Percentiles rank a stretch among this genome's conserved stretches.
These are phyloP conservation scores for Cetoscarus ocellatus DNA, from an alignment of 2,797 vertebrate species.

Conservation along the genomic window DNA sequence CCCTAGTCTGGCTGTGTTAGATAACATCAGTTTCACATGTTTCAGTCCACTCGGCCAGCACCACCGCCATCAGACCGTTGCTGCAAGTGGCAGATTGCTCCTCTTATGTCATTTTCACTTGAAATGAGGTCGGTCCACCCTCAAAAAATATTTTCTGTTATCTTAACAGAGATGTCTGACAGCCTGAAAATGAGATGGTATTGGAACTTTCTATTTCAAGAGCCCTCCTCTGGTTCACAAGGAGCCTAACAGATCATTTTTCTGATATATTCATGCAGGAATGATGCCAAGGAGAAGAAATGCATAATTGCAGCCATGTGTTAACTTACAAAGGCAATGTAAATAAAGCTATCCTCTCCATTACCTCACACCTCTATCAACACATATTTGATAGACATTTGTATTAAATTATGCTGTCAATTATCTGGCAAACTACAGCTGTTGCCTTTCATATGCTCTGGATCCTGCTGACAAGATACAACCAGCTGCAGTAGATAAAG, in stretches of 20 bases:
- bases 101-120: conserved; percentile 52
- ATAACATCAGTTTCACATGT: conserved; percentile 47
- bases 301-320: background rate
- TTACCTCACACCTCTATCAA: conserved; percentile 2
- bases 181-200: conserved; percentile 28
- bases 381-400: conserved; percentile 46
- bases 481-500: conserved; percentile 22
- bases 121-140: conserved; percentile 52
- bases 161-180: conserved; percentile 56
- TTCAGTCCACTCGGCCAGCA: conserved; percentile 35
- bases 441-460: conserved; percentile 9
- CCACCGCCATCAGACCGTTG: conserved; percentile 25
- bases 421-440: conserved; percentile 38
- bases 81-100: conserved; percentile 44
- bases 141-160: conserved; percentile 55
- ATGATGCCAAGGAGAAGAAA: conserved; percentile 2
- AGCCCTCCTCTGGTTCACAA: conserved; percentile 28
- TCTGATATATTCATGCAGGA: conserved; percentile 15
- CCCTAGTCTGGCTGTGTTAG: conserved; percentile 15
- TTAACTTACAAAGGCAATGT: conserved; percentile 6
- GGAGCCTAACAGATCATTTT: conserved; percentile 30
- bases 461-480: conserved; percentile 29
- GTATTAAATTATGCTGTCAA: conserved; percentile 46
- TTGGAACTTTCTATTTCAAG: conserved; percentile 39
- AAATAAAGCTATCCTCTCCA: conserved; percentile 8